Percentiles rank a stretch among this genome's conserved stretches.
Evolutionary conservation across 2,113 vertebrate species (phyloP).

Genomic region (Halcyon senegalensis): DNA sequence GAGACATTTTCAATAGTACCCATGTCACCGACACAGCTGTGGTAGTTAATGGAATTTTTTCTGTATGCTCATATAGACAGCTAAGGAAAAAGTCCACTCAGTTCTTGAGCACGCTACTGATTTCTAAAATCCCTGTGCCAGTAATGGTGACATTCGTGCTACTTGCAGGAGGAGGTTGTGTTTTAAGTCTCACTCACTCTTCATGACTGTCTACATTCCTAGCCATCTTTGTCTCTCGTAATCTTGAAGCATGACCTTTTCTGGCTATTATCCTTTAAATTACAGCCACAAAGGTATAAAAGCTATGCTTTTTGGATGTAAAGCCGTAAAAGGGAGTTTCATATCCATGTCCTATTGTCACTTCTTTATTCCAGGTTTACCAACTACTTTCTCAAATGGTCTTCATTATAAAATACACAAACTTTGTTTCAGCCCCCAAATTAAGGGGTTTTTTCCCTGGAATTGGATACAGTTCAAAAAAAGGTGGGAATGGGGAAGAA

Average conservation of each 20-base stretch:
- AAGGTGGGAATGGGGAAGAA: background rate
- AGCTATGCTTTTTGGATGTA: background rate
- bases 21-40: rapidly evolving
- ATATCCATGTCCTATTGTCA: background rate
- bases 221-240: background rate
- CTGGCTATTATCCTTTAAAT: background rate
- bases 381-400: background rate
- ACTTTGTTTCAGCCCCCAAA: background rate
- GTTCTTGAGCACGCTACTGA: background rate
- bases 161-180: too few relatives aligned
- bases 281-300: background rate
- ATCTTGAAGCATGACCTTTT: background rate
- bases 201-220: background rate
- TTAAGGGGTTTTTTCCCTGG: background rate
- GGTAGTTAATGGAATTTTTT: background rate
- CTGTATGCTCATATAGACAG: background rate
- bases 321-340: background rate
- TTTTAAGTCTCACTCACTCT: background rate
- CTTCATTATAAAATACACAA: background rate
- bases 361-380: background rate
- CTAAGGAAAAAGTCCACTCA: background rate
- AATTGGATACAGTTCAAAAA: background rate
- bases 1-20: background rate
- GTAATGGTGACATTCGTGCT: background rate
- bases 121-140: background rate